phyloP scores from a whole-genome alignment of 2,113 vertebrate genomes.

The Charina bottae region DNA sequence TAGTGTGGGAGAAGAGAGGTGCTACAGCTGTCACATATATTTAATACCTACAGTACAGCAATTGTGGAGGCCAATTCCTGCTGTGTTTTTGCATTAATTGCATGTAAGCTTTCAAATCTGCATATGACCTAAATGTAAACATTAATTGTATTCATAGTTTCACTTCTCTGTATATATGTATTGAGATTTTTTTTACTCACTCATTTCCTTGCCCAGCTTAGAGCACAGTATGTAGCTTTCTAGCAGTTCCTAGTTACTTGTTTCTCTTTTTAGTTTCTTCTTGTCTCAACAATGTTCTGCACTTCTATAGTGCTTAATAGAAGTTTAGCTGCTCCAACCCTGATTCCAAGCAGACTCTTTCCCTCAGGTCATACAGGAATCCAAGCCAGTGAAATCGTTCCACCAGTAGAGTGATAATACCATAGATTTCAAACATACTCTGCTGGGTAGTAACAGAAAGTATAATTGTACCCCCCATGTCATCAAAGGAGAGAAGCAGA shows the following conservation, averaged over 20 bases:
- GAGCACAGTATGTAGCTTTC: neutral
- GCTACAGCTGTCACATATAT: neutral
- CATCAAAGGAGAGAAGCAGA: no score
- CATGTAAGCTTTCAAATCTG: neutral
- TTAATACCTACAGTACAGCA: neutral
- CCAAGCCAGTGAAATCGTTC: neutral
- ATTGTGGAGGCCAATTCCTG: neutral
- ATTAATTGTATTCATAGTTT: neutral
- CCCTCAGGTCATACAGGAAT: neutral
- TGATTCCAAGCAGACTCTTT: neutral
- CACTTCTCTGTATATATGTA: neutral
- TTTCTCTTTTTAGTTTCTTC: neutral
- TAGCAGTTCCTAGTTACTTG: neutral
- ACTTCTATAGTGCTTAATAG: neutral
- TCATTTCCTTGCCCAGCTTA: neutral
- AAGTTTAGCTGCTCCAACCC: neutral
- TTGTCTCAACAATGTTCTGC: neutral
- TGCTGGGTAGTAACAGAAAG: neutral
- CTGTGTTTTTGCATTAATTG: neutral
- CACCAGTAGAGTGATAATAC: neutral
- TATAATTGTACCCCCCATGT: neutral
- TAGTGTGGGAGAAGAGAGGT: neutral
- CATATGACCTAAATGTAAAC: neutral
- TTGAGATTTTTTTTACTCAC: neutral
- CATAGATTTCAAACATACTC: neutral